Percentiles rank a stretch among this genome's conserved stretches.
Conservation (phyloP, 1,140 invertebrate genomes). For the Oryzaephilus surinamensis region DNA sequence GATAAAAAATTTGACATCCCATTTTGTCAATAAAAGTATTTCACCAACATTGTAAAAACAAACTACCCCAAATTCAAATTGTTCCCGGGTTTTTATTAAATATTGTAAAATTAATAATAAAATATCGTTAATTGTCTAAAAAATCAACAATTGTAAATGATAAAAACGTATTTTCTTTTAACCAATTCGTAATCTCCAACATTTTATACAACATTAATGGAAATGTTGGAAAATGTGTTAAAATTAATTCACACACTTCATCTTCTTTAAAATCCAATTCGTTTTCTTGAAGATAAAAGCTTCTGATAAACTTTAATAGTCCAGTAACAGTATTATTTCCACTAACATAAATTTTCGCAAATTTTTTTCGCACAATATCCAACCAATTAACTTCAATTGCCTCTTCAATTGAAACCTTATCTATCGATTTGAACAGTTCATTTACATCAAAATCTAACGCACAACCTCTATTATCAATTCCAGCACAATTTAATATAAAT, state of each 20-base stretch:
- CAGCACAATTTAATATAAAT: constrained; percentile 32
- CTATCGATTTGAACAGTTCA: constrained; percentile 19
- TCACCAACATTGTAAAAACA: too few relatives aligned
- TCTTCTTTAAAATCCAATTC: constrained; percentile 6
- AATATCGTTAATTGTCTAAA: too few relatives aligned
- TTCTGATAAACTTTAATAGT: constrained; percentile 24
- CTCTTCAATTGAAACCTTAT: constrained; percentile 17
- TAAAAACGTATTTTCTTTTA: constrained; percentile 17
- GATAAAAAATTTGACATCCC: too few relatives aligned
- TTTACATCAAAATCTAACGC: constrained; percentile 13
- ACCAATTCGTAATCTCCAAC: constrained; percentile 24
- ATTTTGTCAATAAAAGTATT: too few relatives aligned
- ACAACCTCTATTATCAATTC: constrained; percentile 16
- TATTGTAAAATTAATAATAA: too few relatives aligned
- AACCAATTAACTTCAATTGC: constrained; percentile 29
- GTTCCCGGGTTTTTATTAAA: too few relatives aligned
- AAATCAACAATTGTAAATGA: too few relatives aligned
- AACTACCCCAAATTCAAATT: too few relatives aligned
- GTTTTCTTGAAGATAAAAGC: constrained; percentile 13
- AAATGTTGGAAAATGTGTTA: constrained; percentile 25
- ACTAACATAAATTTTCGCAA: constrained; percentile 18
- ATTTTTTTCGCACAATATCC: constrained; percentile 17
- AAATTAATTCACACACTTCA: constrained; percentile 18
- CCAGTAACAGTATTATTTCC: constrained; percentile 23
- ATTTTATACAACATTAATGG: constrained; percentile 25